phyloP scores from a whole-genome alignment of 2,888 invertebrate genomes.

The Monoplex corrugatus region DNA sequence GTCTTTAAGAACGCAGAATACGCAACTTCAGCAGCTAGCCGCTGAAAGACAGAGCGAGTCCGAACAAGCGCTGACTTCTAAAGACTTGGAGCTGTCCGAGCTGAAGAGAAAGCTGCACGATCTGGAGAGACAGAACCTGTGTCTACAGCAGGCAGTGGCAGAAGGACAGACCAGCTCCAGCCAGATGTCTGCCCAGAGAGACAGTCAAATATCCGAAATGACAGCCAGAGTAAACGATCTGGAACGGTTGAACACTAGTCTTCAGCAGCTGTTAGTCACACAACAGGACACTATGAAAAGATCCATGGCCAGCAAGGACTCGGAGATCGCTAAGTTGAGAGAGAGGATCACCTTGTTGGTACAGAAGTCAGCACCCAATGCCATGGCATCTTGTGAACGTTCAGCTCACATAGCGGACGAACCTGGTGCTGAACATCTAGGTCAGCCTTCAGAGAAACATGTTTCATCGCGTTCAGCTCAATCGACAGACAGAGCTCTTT shows the following conservation, averaged over 20 bases:
- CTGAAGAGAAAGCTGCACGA: neutral
- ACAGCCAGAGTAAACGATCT: neutral
- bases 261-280: slow-evolving; percentile 25
- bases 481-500: neutral
- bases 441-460: too few species aligned
- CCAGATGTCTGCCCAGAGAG: neutral
- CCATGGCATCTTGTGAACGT: neutral
- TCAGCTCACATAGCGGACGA: too few species aligned
- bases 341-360: neutral
- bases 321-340: neutral
- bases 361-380: neutral
- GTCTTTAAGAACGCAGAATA: slow-evolving; percentile 42
- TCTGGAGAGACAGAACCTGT: slow-evolving; percentile 11
- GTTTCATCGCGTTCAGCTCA: too few species aligned
- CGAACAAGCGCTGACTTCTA: slow-evolving; percentile 26
- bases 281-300: slow-evolving; percentile 23
- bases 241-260: slow-evolving; percentile 21
- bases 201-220: slow-evolving; percentile 15
- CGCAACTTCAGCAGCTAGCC: neutral
- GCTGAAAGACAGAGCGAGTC: neutral
- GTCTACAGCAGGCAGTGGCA: slow-evolving; percentile 16
- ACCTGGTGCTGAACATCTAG: too few species aligned
- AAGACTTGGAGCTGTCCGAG: slow-evolving; percentile 21
- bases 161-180: neutral
- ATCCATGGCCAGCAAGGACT: slow-evolving; percentile 27